Evolutionary conservation across 2,888 invertebrate species (phyloP).

Genomic region (Caradrina kadenii): DNA sequence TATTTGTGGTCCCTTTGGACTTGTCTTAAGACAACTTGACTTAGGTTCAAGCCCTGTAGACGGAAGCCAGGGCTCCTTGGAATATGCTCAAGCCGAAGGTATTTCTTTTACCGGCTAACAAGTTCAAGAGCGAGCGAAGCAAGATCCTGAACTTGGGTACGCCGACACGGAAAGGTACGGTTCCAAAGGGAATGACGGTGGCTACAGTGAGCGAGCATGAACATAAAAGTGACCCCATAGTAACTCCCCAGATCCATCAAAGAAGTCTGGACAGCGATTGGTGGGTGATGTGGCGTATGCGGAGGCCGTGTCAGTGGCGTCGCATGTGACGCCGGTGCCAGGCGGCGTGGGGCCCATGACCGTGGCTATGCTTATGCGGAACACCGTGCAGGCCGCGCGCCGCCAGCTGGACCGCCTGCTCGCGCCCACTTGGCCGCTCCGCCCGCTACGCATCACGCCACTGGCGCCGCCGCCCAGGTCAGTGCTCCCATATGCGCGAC

Average conservation of each 20-base stretch:
- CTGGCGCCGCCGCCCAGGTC: conserved; percentile 96
- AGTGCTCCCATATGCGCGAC: not conserved
- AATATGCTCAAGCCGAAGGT: too few relatives aligned
- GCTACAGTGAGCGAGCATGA: too few relatives aligned
- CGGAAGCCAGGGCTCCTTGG: too few relatives aligned
- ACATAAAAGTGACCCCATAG: not conserved
- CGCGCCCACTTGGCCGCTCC: conserved; percentile 93
- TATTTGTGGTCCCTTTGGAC: not conserved
- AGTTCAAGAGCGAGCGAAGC: too few relatives aligned
- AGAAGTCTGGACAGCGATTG: conserved; percentile 94
- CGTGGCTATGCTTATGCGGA: conserved; percentile 99
- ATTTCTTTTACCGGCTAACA: too few relatives aligned
- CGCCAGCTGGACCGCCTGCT: conserved; percentile 90
- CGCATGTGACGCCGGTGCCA: conserved; percentile 98
- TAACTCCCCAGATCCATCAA: conserved; percentile 92
- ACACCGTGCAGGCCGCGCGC: conserved; percentile 96
- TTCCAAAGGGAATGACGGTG: too few relatives aligned
- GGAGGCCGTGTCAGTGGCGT: conserved; percentile 95
- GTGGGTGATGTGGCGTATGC: conserved; percentile 98
- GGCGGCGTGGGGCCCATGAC: conserved; percentile 99
- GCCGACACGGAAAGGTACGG: too few relatives aligned
- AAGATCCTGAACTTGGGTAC: too few relatives aligned
- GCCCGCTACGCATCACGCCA: conserved; percentile 92
- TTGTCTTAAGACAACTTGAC: not conserved
- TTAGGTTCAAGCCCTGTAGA: too few relatives aligned